These are phyloP conservation scores for Manacus vitellinus DNA, from an alignment of 2,113 vertebrate genomes.

Conservation along the genomic window DNA sequence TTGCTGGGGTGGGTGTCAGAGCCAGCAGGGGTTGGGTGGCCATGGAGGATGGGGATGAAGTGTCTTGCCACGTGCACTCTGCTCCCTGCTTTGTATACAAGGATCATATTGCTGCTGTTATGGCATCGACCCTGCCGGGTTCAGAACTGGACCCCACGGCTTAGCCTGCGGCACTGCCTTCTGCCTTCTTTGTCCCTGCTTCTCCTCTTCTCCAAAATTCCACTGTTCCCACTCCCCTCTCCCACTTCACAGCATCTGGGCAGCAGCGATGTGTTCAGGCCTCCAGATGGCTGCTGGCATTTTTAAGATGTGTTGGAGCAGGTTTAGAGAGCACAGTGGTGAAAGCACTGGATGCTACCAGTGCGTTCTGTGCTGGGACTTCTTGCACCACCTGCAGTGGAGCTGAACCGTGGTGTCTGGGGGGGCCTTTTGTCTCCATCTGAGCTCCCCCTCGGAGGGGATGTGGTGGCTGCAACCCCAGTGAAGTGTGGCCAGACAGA, in stretches of 20 bases:
- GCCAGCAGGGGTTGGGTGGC: neutral
- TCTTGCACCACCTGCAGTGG: neutral
- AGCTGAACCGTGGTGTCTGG: neutral
- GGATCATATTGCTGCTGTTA: rapidly evolving
- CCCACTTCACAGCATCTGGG: neutral
- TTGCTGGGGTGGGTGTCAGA: neutral
- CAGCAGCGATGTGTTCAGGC: neutral
- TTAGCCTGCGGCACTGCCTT: neutral
- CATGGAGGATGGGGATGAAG: rapidly evolving
- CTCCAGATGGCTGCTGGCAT: neutral
- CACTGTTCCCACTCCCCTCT: neutral
- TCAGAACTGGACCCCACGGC: neutral
- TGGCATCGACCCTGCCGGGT: rapidly evolving
- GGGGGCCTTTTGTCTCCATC: neutral
- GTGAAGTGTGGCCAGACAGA: rapidly evolving
- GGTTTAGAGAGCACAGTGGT: neutral
- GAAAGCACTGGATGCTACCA: neutral
- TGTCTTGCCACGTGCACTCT: rapidly evolving
- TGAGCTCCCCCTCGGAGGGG: neutral
- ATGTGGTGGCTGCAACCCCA: neutral
- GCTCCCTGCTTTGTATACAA: neutral
- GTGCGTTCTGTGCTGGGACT: neutral
- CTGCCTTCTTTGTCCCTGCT: neutral
- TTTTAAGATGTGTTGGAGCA: neutral
- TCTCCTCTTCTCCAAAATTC: neutral